These are phyloP conservation scores for Octonoba sinensis DNA, from an alignment of 2,888 invertebrate species.

Conservation along the genomic window DNA sequence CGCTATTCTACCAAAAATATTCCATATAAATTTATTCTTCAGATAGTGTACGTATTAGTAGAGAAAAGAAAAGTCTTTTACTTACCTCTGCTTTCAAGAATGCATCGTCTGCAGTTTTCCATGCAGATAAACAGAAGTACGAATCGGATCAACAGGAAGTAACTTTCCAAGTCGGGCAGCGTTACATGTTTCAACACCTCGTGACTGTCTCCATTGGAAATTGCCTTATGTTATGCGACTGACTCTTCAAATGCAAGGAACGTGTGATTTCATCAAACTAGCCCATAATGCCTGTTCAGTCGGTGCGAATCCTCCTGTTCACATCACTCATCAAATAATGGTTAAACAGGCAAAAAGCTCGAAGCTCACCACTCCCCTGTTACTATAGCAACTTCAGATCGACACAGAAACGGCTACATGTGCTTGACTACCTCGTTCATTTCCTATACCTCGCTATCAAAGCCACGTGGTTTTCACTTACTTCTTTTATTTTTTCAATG, in stretches of 20 bases:
- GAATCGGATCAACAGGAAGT: too few relatives aligned
- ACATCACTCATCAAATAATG: conserved; percentile 58
- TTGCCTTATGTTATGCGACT: too few relatives aligned
- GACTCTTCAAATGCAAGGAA: not conserved
- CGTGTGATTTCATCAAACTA: conserved; percentile 18
- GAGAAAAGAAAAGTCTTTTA: too few relatives aligned
- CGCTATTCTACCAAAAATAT: too few relatives aligned
- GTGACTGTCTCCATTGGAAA: too few relatives aligned
- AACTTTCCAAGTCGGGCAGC: too few relatives aligned
- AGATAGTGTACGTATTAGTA: too few relatives aligned
- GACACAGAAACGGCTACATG: conserved; percentile 63
- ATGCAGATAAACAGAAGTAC: too few relatives aligned
- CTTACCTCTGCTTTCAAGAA: too few relatives aligned
- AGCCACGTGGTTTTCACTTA: conserved; percentile 49
- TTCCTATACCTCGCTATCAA: conserved; percentile 51
- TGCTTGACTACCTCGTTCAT: conserved; percentile 47
- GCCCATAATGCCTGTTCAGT: conserved; percentile 46
- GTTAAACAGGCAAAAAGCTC: conserved; percentile 20
- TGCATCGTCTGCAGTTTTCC: too few relatives aligned
- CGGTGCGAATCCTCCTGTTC: conserved; percentile 45
- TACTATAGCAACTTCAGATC: conserved; percentile 47
- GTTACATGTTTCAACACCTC: too few relatives aligned
- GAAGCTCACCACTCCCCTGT: conserved; percentile 59
- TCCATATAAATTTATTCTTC: too few relatives aligned
- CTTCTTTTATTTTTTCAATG: conserved; percentile 3